Percentiles rank a stretch among this genome's conserved stretches.
Evolutionary conservation across 2,797 vertebrate species (phyloP).

Genomic region (Chelon auratus): DNA sequence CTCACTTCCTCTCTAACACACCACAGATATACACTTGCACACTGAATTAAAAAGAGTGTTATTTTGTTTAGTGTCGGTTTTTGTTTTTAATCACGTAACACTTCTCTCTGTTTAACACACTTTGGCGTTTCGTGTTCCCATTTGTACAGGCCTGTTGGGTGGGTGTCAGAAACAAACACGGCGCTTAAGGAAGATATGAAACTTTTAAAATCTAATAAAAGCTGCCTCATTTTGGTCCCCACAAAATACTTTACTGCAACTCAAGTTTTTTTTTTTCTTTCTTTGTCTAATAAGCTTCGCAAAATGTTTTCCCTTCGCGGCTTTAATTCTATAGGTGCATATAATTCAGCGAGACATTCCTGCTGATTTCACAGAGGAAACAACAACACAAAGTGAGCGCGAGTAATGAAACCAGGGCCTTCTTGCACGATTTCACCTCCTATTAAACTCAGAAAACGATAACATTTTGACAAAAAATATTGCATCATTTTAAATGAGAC

Average conservation of each 20-base stretch:
- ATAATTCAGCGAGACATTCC: constrained; percentile 20
- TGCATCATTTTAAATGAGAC: not conserved
- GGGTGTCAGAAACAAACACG: constrained; percentile 7
- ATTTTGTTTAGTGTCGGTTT: constrained; percentile 10
- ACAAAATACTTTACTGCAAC: constrained; percentile 26
- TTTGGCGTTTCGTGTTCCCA: constrained; percentile 1
- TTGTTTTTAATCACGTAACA: not conserved
- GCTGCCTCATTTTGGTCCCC: constrained; percentile 28
- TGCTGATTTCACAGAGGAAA: not conserved
- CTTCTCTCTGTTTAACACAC: constrained; percentile 1
- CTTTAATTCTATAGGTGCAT: constrained; percentile 35
- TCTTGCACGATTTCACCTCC: constrained; percentile 9
- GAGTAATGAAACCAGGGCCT: not conserved
- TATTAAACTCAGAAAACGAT: not conserved
- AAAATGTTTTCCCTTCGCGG: not conserved
- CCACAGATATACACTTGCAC: constrained; percentile 7
- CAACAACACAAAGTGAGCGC: constrained; percentile 3
- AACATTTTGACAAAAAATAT: not conserved
- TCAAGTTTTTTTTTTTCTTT: not conserved
- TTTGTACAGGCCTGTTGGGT: constrained; percentile 2
- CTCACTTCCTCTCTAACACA: constrained; percentile 9
- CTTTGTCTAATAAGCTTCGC: constrained; percentile 17
- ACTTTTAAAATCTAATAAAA: constrained; percentile 27
- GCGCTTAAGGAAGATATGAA: not conserved
- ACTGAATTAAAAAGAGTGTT: not conserved